phyloP scores from a whole-genome alignment of 1,140 invertebrate genomes.

The Anoplophora glabripennis region DNA sequence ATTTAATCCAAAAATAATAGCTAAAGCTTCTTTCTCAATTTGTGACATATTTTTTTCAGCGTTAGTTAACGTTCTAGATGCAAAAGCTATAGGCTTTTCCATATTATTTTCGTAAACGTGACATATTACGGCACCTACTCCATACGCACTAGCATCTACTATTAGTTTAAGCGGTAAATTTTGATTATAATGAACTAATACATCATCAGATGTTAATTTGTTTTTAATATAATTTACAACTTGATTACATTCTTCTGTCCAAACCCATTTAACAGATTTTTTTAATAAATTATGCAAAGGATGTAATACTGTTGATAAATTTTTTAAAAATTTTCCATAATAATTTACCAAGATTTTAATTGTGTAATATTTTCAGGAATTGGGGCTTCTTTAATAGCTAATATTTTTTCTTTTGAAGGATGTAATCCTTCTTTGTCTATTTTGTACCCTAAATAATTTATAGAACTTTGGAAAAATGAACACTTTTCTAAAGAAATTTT shows the following conservation, averaged over 20 bases:
- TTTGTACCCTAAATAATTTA: constrained; percentile 21
- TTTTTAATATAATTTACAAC: constrained; percentile 4
- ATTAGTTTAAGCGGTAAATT: constrained; percentile 22
- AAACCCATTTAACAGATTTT: constrained; percentile 12
- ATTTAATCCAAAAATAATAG: constrained; percentile 10
- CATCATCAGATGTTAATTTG: constrained; percentile 6
- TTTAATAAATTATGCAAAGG: constrained; percentile 18
- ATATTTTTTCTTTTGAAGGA: constrained; percentile 28
- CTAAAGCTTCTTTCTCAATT: constrained; percentile 11
- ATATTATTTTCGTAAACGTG: constrained; percentile 3
- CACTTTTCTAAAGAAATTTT: neutral
- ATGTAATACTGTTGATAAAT: constrained; percentile 18
- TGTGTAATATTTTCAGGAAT: constrained; percentile 4
- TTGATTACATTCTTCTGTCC: constrained; percentile 7
- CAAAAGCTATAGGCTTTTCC: constrained; percentile 15
- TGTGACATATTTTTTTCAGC: constrained; percentile 9
- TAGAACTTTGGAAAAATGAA: too few relatives aligned
- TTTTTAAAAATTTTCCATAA: constrained; percentile 14
- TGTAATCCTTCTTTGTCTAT: constrained; percentile 39
- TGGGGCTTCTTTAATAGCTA: neutral
- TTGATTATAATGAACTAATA: constrained; percentile 12
- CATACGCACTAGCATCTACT: constrained; percentile 11
- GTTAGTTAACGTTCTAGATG: neutral
- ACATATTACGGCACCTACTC: constrained; percentile 3
- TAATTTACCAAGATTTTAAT: constrained; percentile 28